Evolutionary conservation across 2,888 invertebrate species (phyloP), one percentile per base, ranked within the genome.

Genomic region (Chrysolina oricalcia): DNA sequence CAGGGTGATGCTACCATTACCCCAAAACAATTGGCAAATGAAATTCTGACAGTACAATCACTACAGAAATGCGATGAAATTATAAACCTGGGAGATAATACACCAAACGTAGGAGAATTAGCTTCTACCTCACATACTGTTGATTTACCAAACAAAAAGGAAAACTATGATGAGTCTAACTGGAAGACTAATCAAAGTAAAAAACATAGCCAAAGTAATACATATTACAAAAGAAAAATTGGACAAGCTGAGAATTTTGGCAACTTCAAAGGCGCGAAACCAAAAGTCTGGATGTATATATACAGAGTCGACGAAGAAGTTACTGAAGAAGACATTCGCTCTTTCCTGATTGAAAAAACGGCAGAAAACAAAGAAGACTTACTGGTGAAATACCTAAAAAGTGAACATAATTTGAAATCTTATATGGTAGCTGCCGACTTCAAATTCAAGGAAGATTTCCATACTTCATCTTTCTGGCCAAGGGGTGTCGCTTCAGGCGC

Each of bases 361-460:
- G 35, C 23, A 15, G 63, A 63, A 10, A 63, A 63, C 0, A 63
- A 63, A 63, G 23, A 63, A 40, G 5, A 3, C 63, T 63, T 63
- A 3, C 64, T 64, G 40, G 19, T 64, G 64, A 41, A 64, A 43
- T 64, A 15, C 17, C 11, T 64, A 1, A 17, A 64, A 19, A 64
- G 19, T 41, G 43, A 62, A 62, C 8, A 62, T 9, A 62, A 64
- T 64, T 19, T n/a, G 40, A 64, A 64, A 43, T 41, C 4, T 64
- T 64, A 17, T 13, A 64, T 64, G 64, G 64, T 64, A 64, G 40
- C 41, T 40, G 63, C 10, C 8, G 64, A 64, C 40, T 64, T n/a
- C 64, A 64, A 64, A 64, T n/a, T 40, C 40, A 35, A 40, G 19
- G 17, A 17, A 35, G 15, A 40, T 64, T 64, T 64, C 40, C 40